Evolutionary conservation across 2,113 vertebrate genomes (phyloP).

Genomic region (Octodon degus): DNA sequence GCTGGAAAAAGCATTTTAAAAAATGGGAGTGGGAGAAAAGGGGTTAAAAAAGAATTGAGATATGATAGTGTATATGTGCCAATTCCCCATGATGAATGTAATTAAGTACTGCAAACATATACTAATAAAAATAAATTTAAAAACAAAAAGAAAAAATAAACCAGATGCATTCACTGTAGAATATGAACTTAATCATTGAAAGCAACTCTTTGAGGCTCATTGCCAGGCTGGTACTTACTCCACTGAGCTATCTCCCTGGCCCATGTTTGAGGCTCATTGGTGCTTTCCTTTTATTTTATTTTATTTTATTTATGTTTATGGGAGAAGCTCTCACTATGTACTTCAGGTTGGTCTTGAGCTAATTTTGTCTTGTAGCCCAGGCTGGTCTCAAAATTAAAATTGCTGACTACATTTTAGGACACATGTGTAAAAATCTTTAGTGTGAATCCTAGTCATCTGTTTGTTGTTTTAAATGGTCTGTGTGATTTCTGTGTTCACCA

Average conservation of each 20-base stretch:
- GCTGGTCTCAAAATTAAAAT: neutral
- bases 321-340: neutral
- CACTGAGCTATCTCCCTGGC: no score
- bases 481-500: neutral
- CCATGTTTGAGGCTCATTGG: neutral
- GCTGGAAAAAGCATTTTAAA: neutral
- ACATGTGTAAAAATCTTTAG: conserved; percentile 26
- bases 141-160: neutral
- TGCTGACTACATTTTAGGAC: neutral
- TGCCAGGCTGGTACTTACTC: neutral
- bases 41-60: neutral
- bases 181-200: conserved; percentile 20
- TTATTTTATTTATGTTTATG: neutral
- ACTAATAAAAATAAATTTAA: neutral
- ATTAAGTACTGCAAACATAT: neutral
- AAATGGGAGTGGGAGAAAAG: neutral
- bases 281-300: neutral
- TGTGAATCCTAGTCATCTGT: neutral
- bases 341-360: neutral
- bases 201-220: neutral
- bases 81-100: neutral
- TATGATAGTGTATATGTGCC: neutral
- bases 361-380: no score
- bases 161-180: neutral
- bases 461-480: neutral